These are phyloP conservation scores for Trachemys scripta DNA, from an alignment of 2,113 vertebrate species.

Conservation along the genomic window DNA sequence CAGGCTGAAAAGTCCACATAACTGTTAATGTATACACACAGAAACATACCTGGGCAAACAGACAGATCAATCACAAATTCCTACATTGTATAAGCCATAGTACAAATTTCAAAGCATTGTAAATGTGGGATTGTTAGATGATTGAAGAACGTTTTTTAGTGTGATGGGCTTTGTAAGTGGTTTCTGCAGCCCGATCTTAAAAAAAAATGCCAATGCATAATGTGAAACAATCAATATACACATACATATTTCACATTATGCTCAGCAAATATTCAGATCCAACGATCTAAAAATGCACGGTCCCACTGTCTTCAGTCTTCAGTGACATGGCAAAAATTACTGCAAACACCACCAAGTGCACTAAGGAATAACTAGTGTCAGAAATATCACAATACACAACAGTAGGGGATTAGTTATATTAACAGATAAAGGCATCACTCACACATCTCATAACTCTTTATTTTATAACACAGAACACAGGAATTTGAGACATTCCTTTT, in stretches of 20 bases:
- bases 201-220: not conserved
- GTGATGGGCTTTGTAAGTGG: not conserved
- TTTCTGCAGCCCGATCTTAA: not conserved
- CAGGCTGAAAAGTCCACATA: not conserved
- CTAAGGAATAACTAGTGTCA: not conserved
- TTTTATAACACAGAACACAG: not conserved
- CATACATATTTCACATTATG: not conserved
- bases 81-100: not conserved
- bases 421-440: not conserved
- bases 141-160: not conserved
- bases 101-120: not conserved
- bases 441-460: not conserved
- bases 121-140: not conserved
- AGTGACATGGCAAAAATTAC: slow-evolving; percentile 7
- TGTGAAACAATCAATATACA: not conserved
- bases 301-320: not conserved
- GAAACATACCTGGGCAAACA: not conserved
- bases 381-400: not conserved
- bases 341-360: not conserved
- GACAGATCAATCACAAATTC: not conserved
- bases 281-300: not conserved
- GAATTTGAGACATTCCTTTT: not conserved
- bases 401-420: not conserved
- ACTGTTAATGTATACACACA: not conserved
- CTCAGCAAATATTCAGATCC: not conserved